Base-by-base conservation (phyloP, 2,797 vertebrate genomes). In the Orientallactaga sibirica region DNA sequence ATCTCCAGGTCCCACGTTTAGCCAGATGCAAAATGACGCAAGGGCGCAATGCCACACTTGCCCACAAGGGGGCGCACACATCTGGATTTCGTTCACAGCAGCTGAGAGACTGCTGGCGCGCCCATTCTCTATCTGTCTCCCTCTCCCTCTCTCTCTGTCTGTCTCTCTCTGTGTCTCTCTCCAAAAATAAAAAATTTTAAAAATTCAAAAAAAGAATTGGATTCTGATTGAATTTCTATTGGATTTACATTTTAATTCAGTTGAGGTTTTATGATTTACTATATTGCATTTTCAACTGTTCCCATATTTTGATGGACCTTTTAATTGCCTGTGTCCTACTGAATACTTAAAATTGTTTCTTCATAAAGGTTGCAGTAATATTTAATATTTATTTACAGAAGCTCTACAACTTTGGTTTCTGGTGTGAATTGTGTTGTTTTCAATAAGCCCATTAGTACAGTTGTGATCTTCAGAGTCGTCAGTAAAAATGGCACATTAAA, bases 181-280 rank as follows among this genome's bases (percentile, higher is more conserved):
- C 33, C 33, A 37, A 37, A 37, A 37, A 37, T 37, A 37, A 37
- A 37, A 37, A n/a, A n/a, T n/a, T n/a, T n/a, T n/a, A n/a, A n/a
- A n/a, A n/a, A n/a, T n/a, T n/a, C n/a, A n/a, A n/a, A n/a, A n/a
- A n/a, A n/a, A n/a, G n/a, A n/a, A n/a, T 61, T 62, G 64, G 5
- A 83, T 87, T 66, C 75, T 86, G 14, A 88, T 52, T 89, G 22
- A 87, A 93, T 89, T 76, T 76, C 33, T 4, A 62, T n/a, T 80
- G 37, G 75, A 86, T 77, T 87, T 76, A 92, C 80, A 94, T 55
- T 94, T 75, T 61, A 73, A 75, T 33, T 76, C 20, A 52, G 10
- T 37, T 37, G 29, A 52, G 22, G 24, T 5, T 76, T 75, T 80
- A 52, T 19, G 88, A 62, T 1, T 80, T 78, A 77, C 87, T 20